phyloP scores from a whole-genome alignment of 2,888 invertebrate species.

The Bibio marci region DNA sequence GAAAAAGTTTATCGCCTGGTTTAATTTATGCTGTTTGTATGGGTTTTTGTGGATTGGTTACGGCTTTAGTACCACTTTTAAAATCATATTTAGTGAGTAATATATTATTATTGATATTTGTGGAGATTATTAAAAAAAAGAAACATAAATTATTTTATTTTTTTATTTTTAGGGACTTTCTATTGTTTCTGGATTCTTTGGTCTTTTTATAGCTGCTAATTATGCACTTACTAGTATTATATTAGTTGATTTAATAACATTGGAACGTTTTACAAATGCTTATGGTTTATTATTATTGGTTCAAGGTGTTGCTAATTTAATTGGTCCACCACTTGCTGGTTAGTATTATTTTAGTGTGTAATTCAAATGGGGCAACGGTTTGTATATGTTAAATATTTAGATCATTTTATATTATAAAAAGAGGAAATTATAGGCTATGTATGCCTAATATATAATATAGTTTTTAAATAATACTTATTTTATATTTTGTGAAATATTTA shows the following conservation, averaged over 20 bases:
- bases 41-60: conserved; percentile 49
- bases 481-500: no score
- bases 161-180: conserved; percentile 31
- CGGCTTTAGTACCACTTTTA: conserved; percentile 47
- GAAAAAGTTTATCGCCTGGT: conserved; percentile 56
- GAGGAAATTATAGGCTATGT: not conserved
- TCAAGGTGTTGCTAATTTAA: conserved; percentile 76
- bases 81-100: conserved; percentile 14
- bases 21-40: conserved; percentile 70
- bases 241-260: conserved; percentile 72
- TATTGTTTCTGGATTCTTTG: conserved; percentile 59
- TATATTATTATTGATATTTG: conserved; percentile 12
- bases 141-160: not conserved
- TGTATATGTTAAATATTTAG: no score
- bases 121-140: not conserved
- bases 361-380: no score
- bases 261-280: conserved; percentile 80
- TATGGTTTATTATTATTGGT: conserved; percentile 75
- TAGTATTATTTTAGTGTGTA: no score
- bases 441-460: conserved; percentile 1
- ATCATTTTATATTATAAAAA: not conserved
- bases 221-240: conserved; percentile 84
- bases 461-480: no score
- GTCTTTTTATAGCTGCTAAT: conserved; percentile 80
- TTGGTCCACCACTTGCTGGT: conserved; percentile 86